These are phyloP conservation scores for Agrochola litura DNA, from an alignment of 2,888 invertebrate genomes.

Conservation along the genomic window DNA sequence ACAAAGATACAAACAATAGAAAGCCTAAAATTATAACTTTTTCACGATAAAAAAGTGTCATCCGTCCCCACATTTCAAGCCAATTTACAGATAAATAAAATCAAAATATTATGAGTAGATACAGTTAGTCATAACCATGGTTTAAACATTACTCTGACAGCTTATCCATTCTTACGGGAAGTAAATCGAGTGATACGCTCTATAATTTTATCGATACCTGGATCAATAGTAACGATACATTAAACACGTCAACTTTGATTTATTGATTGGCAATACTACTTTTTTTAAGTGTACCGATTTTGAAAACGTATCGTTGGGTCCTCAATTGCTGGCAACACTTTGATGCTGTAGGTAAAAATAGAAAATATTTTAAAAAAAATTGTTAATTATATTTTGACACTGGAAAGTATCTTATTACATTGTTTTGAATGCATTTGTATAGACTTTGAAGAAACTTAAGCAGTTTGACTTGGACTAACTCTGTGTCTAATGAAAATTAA, in stretches of 20 bases:
- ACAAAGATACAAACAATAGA: background rate
- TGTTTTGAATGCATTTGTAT: background rate
- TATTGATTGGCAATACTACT: slow-evolving; percentile 51
- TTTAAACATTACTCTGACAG: slow-evolving; percentile 6
- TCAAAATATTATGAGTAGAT: background rate
- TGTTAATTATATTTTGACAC: too few species aligned
- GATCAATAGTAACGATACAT: slow-evolving; percentile 55
- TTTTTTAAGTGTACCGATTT: slow-evolving; percentile 31
- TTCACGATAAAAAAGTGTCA: background rate
- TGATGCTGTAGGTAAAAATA: background rate
- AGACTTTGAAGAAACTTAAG: background rate
- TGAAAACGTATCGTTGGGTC: slow-evolving; percentile 4
- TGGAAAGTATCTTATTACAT: too few species aligned
- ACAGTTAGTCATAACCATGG: slow-evolving; percentile 10
- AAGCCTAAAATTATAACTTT: background rate
- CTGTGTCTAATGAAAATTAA: background rate
- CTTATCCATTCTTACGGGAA: slow-evolving; percentile 27
- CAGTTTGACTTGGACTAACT: too few species aligned
- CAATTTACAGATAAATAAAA: background rate
- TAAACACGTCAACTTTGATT: slow-evolving; percentile 55
- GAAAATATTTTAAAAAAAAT: too few species aligned
- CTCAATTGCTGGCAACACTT: background rate
- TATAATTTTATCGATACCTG: slow-evolving; percentile 55
- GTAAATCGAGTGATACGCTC: slow-evolving; percentile 53
- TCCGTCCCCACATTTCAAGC: too few species aligned